Conservation (phyloP, 2,113 vertebrate species). For the Silurus glanis region DNA sequence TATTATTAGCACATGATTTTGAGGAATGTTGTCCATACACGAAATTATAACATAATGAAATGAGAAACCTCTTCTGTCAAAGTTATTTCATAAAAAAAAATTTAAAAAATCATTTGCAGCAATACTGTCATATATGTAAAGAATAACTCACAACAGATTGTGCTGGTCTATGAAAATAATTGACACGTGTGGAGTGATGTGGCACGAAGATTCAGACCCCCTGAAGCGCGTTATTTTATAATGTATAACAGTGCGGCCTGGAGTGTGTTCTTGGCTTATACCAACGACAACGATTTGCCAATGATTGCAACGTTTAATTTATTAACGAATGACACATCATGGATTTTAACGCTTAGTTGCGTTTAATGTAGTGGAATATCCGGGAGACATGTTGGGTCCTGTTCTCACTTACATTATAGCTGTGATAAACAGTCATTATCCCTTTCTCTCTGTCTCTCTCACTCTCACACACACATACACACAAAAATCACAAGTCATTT, state of each 20-base stretch:
- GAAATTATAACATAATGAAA: no score
- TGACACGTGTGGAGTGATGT: not conserved
- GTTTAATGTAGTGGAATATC: not conserved
- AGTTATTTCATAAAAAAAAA: no score
- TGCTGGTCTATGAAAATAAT: not conserved
- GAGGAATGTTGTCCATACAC: no score
- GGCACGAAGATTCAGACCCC: not conserved
- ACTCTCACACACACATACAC: not conserved
- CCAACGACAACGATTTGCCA: not conserved
- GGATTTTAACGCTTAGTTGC: not conserved
- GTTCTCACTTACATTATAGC: not conserved
- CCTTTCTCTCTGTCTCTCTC: not conserved
- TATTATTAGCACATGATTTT: no score
- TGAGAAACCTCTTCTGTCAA: no score
- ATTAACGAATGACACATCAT: not conserved
- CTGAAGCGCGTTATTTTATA: not conserved
- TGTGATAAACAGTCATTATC: not conserved
- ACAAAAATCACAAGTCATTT: not conserved
- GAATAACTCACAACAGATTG: not conserved
- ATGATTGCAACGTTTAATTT: not conserved
- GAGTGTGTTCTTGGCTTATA: not conserved
- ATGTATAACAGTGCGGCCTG: not conserved
- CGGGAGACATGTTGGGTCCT: not conserved
- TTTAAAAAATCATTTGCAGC: no score
- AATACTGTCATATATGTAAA: not conserved